Percentiles rank a stretch among this genome's conserved stretches.
Evolutionary conservation across 1,140 invertebrate species (phyloP).

Genomic region (Heliconius eleuchia): DNA sequence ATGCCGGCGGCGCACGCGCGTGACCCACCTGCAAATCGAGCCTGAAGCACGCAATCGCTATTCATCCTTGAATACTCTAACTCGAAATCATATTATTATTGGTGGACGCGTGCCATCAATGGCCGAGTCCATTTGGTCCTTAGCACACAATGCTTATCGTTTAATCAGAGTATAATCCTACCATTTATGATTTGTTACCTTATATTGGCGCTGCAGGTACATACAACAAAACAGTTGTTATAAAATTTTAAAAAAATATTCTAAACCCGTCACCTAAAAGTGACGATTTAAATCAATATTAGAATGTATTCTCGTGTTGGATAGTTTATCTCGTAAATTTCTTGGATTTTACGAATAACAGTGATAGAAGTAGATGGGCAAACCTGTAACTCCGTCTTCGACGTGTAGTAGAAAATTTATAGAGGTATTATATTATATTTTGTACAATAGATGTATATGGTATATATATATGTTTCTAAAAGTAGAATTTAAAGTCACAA

Average conservation of each 20-base stretch:
- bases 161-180: conserved; percentile 27
- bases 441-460: too few species aligned
- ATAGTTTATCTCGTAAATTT: too few species aligned
- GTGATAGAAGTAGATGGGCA: not conserved
- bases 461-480: not conserved
- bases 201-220: not conserved
- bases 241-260: too few species aligned
- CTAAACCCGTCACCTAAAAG: too few species aligned
- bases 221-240: not conserved
- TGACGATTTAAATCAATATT: too few species aligned
- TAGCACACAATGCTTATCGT: conserved; percentile 37
- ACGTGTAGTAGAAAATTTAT: too few species aligned
- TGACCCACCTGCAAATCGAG: conserved; percentile 68
- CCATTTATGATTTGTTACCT: not conserved
- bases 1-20: conserved; percentile 59
- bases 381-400: too few species aligned
- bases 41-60: conserved; percentile 61
- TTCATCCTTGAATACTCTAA: conserved; percentile 69
- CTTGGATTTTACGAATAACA: not conserved
- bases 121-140: conserved; percentile 31
- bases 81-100: conserved; percentile 62
- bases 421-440: too few species aligned
- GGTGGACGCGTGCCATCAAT: conserved; percentile 53
- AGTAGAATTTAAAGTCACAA: not conserved
- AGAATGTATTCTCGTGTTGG: too few species aligned